phyloP scores from a whole-genome alignment of 2,888 invertebrate genomes.

The Catocala fraxini region DNA sequence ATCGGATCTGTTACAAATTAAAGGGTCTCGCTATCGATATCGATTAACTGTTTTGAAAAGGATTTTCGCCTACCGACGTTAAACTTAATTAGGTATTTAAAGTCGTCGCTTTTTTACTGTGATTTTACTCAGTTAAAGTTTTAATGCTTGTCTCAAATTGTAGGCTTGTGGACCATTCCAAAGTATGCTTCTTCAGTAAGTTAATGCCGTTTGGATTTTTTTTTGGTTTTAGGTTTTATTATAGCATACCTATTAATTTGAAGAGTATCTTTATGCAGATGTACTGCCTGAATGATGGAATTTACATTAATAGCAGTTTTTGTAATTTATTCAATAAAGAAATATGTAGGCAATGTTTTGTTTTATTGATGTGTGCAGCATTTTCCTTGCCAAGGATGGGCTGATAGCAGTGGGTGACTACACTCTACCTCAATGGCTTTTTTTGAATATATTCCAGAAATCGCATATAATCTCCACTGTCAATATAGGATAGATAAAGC shows the following conservation, averaged over 20 bases:
- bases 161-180: constrained; percentile 75
- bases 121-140: constrained; percentile 45
- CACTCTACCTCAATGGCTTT: too few relatives aligned
- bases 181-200: constrained; percentile 56
- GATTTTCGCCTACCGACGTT: constrained; percentile 50
- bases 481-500: too few relatives aligned
- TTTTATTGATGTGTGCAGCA: constrained; percentile 49
- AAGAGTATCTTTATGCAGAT: constrained; percentile 63
- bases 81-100: constrained; percentile 47
- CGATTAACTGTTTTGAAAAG: constrained; percentile 45
- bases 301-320: constrained; percentile 70
- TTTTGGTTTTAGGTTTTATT: constrained; percentile 67
- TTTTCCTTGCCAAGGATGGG: background rate
- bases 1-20: constrained; percentile 39
- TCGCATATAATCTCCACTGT: too few relatives aligned
- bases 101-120: constrained; percentile 52
- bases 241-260: constrained; percentile 62
- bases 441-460: too few relatives aligned
- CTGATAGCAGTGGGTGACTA: too few relatives aligned
- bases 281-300: constrained; percentile 69
- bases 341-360: constrained; percentile 69
- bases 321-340: constrained; percentile 85
- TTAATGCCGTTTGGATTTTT: constrained; percentile 54
- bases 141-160: constrained; percentile 54
- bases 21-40: constrained; percentile 42